Base-by-base conservation (phyloP, 2,797 vertebrate species). In the Meda fulgida region DNA sequence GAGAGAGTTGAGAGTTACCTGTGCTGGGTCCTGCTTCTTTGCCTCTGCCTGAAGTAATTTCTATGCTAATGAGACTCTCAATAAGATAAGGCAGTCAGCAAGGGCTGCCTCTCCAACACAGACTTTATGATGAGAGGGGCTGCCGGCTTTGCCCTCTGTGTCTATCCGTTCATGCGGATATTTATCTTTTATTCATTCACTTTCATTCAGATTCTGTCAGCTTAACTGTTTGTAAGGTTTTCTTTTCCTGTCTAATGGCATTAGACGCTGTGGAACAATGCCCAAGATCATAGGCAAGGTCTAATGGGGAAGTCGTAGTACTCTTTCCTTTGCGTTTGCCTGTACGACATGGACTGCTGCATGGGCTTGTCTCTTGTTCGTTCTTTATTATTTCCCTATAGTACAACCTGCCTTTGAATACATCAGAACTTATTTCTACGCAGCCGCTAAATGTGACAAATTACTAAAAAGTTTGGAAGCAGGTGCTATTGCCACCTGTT, bases 61-160 rank as follows among this genome's bases (percentile, higher is more conserved):
- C 89, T 90, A 95, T 94, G 95, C 92, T 94, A 90, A 94, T 93
- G 92, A 95, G 93, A 93, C 92, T 94, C 89, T 91, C 92, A 91
- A 87, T 92, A 92, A 93, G 96, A 95, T 93, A 91, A 93, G 90
- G 89, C 87, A 92, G 90, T 89, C 40, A 82, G 89, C 90, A 89
- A 92, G 90, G 90, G 89, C 85, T 79, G 88, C 82, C 87, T 58
- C 85, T 93, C 91, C 91, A 89, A 90, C 89, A 88, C 90, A 87
- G 87, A 87, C 88, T 93, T 86, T 87, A 83, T 88, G 92, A 94
- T 92, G 86, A 92, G 93, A 92, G 92, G 93, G 93, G 93, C 92
- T 94, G 92, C 92, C 81, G 81, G 86, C 89, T 91, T 87, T 88
- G 89, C 87, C 88, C 88, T 71, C 84, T 87, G 70, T 92, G 87